A percentile compares a stretch with the other conserved stretches of the same genome.
These are phyloP conservation scores for Machaerirhynchus nigripectus DNA, from an alignment of 2,113 vertebrate species.

Conservation along the genomic window DNA sequence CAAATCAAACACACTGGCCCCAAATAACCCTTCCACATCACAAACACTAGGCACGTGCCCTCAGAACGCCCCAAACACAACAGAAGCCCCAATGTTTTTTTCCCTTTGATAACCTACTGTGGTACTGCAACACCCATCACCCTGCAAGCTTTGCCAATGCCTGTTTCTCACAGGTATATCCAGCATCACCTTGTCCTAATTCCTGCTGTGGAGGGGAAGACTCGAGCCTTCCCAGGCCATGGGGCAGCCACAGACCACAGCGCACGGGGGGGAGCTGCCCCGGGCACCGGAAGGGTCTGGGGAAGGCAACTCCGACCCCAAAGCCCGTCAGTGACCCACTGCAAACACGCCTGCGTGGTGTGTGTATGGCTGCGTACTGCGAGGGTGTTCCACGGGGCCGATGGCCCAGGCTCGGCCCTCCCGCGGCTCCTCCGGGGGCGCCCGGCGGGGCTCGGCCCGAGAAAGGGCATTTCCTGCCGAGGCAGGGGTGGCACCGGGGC, in stretches of 20 bases:
- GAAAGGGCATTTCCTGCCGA: background rate
- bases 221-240: background rate
- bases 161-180: fast-evolving
- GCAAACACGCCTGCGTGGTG: fast-evolving
- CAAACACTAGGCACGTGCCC: fast-evolving
- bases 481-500: background rate
- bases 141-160: fast-evolving
- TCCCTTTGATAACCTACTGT: fast-evolving
- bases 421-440: background rate
- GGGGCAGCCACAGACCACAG: background rate
- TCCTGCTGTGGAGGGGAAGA: fast-evolving
- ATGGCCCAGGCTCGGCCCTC: background rate
- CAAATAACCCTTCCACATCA: background rate
- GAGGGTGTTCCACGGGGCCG: background rate
- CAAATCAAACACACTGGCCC: background rate
- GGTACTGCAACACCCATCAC: fast-evolving
- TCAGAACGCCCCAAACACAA: no score
- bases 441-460: background rate
- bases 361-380: fast-evolving
- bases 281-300: background rate
- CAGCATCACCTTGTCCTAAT: fast-evolving
- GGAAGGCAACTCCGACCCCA: background rate
- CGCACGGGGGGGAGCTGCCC: background rate
- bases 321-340: background rate
- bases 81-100: fast-evolving